Conservation (phyloP, 2,113 vertebrate genomes). For the Otolemur garnettii region DNA sequence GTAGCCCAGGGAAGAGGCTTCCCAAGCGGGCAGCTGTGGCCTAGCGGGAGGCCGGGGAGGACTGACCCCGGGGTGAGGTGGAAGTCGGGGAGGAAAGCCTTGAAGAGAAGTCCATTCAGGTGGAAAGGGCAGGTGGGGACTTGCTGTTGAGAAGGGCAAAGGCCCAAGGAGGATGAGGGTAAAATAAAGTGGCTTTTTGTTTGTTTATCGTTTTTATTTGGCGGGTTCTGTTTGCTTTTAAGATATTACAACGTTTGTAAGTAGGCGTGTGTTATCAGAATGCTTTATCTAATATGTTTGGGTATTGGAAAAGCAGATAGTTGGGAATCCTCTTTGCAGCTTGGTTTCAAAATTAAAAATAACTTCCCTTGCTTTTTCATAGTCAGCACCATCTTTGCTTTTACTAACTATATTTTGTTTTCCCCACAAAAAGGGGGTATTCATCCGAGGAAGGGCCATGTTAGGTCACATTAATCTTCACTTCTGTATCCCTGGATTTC, state of each 20-base stretch:
- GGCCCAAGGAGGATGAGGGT: not conserved
- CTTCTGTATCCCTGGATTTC: slow-evolving; percentile 17
- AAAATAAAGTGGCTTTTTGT: not conserved
- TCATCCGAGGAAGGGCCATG: not conserved
- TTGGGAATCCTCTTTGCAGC: slow-evolving; percentile 53
- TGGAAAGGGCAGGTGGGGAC: not conserved
- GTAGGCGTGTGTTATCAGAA: not conserved
- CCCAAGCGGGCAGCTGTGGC: not conserved
- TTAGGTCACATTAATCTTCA: not conserved
- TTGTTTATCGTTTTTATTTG: too few species aligned
- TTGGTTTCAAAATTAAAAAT: slow-evolving; percentile 55
- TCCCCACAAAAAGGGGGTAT: not conserved
- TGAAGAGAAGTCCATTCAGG: not conserved
- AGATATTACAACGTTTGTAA: not conserved
- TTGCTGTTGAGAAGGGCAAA: not conserved
- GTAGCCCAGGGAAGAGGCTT: not conserved
- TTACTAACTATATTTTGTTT: not conserved
- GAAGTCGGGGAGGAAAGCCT: not conserved
- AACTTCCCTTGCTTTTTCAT: slow-evolving; percentile 1
- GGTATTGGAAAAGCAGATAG: not conserved
- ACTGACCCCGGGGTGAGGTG: too few species aligned
- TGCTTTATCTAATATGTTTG: not conserved
- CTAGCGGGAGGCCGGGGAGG: not conserved
- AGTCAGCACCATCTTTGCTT: not conserved
- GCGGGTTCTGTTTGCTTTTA: not conserved